Evolutionary conservation across 2,888 invertebrate species (phyloP).

Genomic region (Adelognathus sp.): DNA sequence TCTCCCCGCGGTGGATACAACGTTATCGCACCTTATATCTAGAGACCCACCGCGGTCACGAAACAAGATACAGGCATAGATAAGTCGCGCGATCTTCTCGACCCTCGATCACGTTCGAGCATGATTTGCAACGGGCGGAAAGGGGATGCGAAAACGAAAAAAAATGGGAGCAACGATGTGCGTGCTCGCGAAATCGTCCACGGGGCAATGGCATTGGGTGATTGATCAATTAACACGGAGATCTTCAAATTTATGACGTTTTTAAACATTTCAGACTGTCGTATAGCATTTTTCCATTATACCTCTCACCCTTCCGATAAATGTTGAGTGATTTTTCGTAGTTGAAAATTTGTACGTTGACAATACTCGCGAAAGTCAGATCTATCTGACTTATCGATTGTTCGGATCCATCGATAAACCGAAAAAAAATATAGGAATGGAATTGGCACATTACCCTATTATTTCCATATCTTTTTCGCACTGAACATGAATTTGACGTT

Average conservation of each 20-base stretch:
- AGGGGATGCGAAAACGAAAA: conserved; percentile 26
- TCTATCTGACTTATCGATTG: no score
- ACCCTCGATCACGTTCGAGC: conserved; percentile 59
- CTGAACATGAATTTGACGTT: no score
- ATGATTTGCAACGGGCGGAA: conserved; percentile 50
- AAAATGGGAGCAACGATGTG: conserved; percentile 29
- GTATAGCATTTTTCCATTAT: no score
- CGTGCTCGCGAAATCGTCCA: conserved; percentile 43
- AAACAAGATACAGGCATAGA: conserved; percentile 39
- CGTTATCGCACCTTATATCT: conserved; percentile 50
- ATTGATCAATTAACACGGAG: conserved; percentile 31
- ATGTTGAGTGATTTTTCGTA: no score
- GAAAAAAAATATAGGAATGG: no score
- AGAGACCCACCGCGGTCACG: conserved; percentile 9
- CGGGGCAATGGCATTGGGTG: background rate
- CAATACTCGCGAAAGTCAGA: no score
- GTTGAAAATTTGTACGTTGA: no score
- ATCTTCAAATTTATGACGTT: conserved; percentile 37
- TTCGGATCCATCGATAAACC: no score
- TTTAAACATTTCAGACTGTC: no score
- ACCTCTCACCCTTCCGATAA: no score
- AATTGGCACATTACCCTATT: no score
- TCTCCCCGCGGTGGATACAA: conserved; percentile 39
- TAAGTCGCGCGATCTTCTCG: conserved; percentile 45
- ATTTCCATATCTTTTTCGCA: no score